Evolutionary conservation across 2,113 vertebrate genomes (phyloP).

Genomic region (Grus americana): DNA sequence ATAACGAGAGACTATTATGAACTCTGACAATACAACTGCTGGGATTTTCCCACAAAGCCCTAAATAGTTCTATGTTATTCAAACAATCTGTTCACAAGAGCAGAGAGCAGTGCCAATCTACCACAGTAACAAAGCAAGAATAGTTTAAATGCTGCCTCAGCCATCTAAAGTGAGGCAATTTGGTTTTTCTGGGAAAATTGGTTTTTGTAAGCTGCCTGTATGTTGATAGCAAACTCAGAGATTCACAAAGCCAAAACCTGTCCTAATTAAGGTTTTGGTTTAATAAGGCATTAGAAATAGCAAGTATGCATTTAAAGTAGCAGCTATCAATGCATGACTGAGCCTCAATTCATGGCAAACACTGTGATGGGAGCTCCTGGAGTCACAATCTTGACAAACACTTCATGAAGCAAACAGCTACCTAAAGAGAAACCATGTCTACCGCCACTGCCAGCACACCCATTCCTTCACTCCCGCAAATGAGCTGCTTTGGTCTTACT

Average conservation of each 20-base stretch:
- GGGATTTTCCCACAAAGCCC: constrained; percentile 27
- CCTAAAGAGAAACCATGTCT: background rate
- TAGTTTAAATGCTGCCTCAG: background rate
- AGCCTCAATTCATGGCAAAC: background rate
- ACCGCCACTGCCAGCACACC: background rate
- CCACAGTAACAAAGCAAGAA: background rate
- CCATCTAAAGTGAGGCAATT: background rate
- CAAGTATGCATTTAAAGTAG: background rate
- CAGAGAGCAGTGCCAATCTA: background rate
- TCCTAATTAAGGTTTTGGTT: background rate
- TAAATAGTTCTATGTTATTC: background rate
- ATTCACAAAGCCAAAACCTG: background rate
- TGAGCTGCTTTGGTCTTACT: background rate
- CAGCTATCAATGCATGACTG: background rate
- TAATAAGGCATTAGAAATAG: background rate
- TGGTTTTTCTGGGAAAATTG: background rate
- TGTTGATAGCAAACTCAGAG: background rate
- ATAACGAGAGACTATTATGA: background rate
- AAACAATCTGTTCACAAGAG: background rate
- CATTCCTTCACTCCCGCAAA: background rate
- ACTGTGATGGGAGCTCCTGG: background rate
- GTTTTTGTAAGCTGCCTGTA: background rate
- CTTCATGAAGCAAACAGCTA: background rate
- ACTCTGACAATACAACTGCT: background rate
- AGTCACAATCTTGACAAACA: background rate